These are phyloP conservation scores for Bufotes viridis DNA, from an alignment of 2,797 vertebrate genomes.

Conservation along the genomic window DNA sequence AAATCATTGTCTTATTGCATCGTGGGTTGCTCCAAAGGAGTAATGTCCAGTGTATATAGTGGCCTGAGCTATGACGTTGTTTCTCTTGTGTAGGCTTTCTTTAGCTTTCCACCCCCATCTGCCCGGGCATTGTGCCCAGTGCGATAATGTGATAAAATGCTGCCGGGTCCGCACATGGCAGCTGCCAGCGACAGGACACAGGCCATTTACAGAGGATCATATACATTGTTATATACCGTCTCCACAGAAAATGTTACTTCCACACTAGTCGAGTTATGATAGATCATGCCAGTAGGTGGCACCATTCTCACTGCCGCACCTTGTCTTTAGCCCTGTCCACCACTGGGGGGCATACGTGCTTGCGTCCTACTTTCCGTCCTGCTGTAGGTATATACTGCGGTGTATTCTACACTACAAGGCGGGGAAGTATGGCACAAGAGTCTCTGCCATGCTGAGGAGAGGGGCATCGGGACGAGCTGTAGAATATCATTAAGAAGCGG, in stretches of 20 bases:
- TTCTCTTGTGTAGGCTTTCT: neutral
- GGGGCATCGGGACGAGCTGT: neutral
- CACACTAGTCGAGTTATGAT: no score
- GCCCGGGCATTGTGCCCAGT: neutral
- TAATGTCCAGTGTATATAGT: conserved; percentile 16
- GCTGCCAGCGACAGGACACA: neutral
- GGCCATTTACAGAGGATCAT: neutral
- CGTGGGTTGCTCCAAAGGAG: neutral
- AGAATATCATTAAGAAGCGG: no score
- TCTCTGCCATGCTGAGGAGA: neutral
- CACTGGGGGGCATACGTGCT: neutral
- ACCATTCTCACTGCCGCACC: neutral
- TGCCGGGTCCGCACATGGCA: neutral
- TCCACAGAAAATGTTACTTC: neutral
- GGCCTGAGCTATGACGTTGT: neutral
- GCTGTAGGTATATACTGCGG: neutral
- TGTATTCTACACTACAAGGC: neutral
- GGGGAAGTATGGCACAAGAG: neutral
- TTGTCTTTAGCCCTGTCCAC: neutral
- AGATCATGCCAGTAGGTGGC: neutral
- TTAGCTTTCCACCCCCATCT: neutral
- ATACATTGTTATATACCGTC: neutral
- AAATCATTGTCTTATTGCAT: neutral
- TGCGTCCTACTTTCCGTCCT: neutral
- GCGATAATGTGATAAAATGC: conserved; percentile 7